phyloP scores from a whole-genome alignment of 2,797 vertebrate genomes.

The Sebastiscus albofasciatus region DNA sequence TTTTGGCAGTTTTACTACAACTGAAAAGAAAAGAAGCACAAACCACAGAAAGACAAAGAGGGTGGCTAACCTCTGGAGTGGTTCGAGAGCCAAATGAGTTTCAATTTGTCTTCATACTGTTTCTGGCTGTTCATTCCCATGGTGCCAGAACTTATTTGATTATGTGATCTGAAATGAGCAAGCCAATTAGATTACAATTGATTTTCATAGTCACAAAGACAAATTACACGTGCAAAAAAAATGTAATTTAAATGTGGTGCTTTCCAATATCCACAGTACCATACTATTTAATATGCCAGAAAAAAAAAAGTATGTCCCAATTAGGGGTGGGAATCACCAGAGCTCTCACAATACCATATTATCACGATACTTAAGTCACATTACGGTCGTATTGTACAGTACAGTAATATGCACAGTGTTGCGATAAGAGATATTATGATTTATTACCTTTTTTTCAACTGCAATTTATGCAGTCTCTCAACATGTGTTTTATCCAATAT shows the following conservation, averaged over 20 bases:
- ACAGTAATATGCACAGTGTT: too few relatives aligned
- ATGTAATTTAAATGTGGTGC: not conserved
- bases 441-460: too few relatives aligned
- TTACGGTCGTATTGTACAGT: too few relatives aligned
- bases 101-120: slow-evolving; percentile 1
- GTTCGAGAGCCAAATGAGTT: not conserved
- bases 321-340: not conserved
- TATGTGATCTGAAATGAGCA: not conserved
- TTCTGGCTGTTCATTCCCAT: not conserved
- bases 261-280: not conserved
- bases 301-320: not conserved
- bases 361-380: too few relatives aligned
- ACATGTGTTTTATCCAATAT: too few relatives aligned
- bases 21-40: slow-evolving; percentile 1
- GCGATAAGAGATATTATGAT: too few relatives aligned
- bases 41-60: slow-evolving; percentile 14
- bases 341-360: too few relatives aligned
- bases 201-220: not conserved
- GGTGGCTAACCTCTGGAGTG: not conserved
- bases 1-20: slow-evolving; percentile 2
- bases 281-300: not conserved
- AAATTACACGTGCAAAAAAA: not conserved
- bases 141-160: not conserved
- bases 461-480: too few relatives aligned
- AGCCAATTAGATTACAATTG: not conserved